These are phyloP conservation scores for Choristoneura fumiferana DNA, from an alignment of 1,140 invertebrate genomes.

Conservation along the genomic window DNA sequence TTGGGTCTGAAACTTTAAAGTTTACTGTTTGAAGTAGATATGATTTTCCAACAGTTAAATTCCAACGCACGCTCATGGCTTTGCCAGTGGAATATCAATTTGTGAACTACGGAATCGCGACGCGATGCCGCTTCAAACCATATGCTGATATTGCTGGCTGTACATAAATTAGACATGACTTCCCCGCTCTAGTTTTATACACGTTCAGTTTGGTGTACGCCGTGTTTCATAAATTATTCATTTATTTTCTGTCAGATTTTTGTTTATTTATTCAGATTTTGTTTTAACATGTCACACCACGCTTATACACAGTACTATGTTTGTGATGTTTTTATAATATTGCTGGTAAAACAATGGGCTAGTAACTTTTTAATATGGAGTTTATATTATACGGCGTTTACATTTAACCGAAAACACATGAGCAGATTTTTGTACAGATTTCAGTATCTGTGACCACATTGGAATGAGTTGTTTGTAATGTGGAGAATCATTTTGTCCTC, in stretches of 20 bases:
- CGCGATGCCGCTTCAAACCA: conserved; percentile 7
- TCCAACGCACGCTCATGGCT: conserved; percentile 31
- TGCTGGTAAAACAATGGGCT: too few species aligned
- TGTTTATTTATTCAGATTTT: too few species aligned
- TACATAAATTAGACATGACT: conserved; percentile 17
- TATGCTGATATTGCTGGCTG: conserved; percentile 14
- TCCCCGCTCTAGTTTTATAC: conserved; percentile 1
- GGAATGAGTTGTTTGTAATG: too few species aligned
- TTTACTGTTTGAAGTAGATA: conserved; percentile 7
- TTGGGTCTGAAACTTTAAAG: conserved; percentile 6
- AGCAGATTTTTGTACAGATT: too few species aligned
- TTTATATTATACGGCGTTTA: too few species aligned
- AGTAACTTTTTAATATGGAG: too few species aligned
- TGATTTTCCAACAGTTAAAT: conserved; percentile 25
- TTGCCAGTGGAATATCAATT: conserved; percentile 54
- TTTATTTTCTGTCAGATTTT: neutral
- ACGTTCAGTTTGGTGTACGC: conserved; percentile 3
- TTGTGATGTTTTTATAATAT: too few species aligned
- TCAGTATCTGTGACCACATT: too few species aligned
- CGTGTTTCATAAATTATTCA: neutral
- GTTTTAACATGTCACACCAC: too few species aligned
- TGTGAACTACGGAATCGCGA: conserved; percentile 27
- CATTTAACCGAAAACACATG: too few species aligned
- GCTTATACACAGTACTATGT: too few species aligned
- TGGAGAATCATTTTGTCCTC: too few species aligned